Evolutionary conservation across 2,113 vertebrate species (phyloP).

Genomic region (Coregonus clupeaformis): DNA sequence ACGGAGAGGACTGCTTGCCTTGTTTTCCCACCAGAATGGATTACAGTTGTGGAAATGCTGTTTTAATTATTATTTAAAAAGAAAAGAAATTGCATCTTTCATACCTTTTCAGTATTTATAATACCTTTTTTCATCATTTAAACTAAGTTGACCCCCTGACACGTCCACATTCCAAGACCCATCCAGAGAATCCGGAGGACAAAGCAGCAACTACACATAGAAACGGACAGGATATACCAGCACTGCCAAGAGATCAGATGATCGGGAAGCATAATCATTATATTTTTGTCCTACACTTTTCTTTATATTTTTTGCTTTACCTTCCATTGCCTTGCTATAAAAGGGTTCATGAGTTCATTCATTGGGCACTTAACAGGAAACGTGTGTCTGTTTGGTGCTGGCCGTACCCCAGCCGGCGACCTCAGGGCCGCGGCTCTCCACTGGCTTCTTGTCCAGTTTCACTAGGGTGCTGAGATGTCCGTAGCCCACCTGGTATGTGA

Average conservation of each 20-base stretch:
- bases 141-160: conserved; percentile 70
- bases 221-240: conserved; percentile 73
- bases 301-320: conserved; percentile 43
- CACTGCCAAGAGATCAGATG: conserved; percentile 70
- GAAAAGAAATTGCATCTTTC: conserved; percentile 77
- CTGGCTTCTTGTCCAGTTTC: conserved; percentile 93
- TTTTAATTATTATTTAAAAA: conserved; percentile 51
- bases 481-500: conserved; percentile 98
- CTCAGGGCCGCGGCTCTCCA: conserved; percentile 94
- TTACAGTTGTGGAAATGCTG: conserved; percentile 79
- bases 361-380: conserved; percentile 95
- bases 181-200: conserved; percentile 73
- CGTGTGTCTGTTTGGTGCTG: conserved; percentile 88
- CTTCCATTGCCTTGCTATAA: conserved; percentile 52
- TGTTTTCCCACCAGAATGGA: conserved; percentile 62
- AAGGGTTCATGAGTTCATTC: conserved; percentile 84
- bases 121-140: conserved; percentile 79
- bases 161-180: conserved; percentile 28
- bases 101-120: conserved; percentile 85
- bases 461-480: conserved; percentile 96
- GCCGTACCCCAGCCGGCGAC: conserved; percentile 74
- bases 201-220: conserved; percentile 89
- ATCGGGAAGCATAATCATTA: conserved; percentile 79
- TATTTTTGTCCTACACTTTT: conserved; percentile 38
- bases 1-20: not conserved